Conservation (phyloP, 1,140 invertebrate species). For the Drosophila littoralis region DNA sequence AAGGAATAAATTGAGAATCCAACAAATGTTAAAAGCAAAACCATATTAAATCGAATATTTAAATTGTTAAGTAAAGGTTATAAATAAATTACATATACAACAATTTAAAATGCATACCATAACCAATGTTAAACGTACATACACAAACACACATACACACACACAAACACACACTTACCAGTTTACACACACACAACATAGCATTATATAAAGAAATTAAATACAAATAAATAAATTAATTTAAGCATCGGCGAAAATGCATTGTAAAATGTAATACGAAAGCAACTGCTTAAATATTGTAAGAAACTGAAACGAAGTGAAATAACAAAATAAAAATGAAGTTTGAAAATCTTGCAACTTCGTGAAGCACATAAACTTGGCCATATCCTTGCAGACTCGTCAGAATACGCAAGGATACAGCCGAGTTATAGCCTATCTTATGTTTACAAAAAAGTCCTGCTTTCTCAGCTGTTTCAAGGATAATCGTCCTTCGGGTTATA, state of each 20-base stretch:
- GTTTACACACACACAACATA: constrained; percentile 41
- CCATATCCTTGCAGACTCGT: too few relatives aligned
- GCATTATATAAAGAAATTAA: constrained; percentile 33
- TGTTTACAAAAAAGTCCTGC: too few relatives aligned
- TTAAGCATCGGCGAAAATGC: constrained; percentile 33
- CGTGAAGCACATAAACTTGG: too few relatives aligned
- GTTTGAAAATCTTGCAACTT: constrained; percentile 19
- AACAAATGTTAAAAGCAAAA: constrained; percentile 57
- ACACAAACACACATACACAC: constrained; percentile 37
- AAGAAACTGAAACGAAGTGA: constrained; percentile 46
- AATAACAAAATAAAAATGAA: constrained; percentile 45
- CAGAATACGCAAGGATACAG: too few relatives aligned
- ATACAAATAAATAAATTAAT: constrained; percentile 27
- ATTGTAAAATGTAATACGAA: constrained; percentile 45
- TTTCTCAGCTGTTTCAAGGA: too few relatives aligned
- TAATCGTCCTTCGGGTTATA: too few relatives aligned
- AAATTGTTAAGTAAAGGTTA: constrained; percentile 68
- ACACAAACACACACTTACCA: constrained; percentile 37
- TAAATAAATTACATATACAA: constrained; percentile 39
- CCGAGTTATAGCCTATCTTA: too few relatives aligned
- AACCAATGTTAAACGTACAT: constrained; percentile 66
- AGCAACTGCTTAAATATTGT: constrained; percentile 47
- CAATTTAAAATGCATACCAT: constrained; percentile 50
- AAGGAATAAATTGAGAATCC: constrained; percentile 31
- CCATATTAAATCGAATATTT: constrained; percentile 39